phyloP scores from a whole-genome alignment of 2,888 invertebrate genomes.

The Osedax frankpressi region DNA sequence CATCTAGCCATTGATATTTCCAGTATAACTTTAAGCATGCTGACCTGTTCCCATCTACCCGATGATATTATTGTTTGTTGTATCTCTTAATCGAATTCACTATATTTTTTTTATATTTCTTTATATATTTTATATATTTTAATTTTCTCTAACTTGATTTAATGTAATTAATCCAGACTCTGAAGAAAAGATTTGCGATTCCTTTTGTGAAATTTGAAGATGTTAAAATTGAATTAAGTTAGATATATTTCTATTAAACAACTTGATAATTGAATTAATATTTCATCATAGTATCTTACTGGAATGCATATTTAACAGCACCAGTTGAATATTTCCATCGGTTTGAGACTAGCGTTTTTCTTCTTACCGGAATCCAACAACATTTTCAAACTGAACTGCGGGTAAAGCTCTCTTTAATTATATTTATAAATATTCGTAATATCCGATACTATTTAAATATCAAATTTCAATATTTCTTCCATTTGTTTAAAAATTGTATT shows the following conservation, averaged over 20 bases:
- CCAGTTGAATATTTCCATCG: conserved; percentile 25
- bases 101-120: neutral
- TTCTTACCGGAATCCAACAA: conserved; percentile 25
- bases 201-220: conserved; percentile 91
- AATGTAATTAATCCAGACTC: conserved; percentile 35
- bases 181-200: conserved; percentile 73
- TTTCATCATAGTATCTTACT: too few relatives aligned
- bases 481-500: too few relatives aligned
- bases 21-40: conserved; percentile 73
- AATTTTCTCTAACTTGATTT: conserved; percentile 26
- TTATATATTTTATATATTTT: neutral
- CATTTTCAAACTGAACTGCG: conserved; percentile 28
- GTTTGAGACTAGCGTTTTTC: conserved; percentile 28
- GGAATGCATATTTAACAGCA: too few relatives aligned
- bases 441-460: too few relatives aligned
- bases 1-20: conserved; percentile 64
- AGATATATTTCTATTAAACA: too few relatives aligned
- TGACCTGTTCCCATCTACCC: conserved; percentile 71
- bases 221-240: conserved; percentile 69
- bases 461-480: too few relatives aligned
- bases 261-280: too few relatives aligned
- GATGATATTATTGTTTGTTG: conserved; percentile 53
- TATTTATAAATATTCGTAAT: too few relatives aligned
- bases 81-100: neutral
- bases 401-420: too few relatives aligned